Base-by-base conservation (phyloP, 1,140 invertebrate species). In the Mesaphorura yosii region DNA sequence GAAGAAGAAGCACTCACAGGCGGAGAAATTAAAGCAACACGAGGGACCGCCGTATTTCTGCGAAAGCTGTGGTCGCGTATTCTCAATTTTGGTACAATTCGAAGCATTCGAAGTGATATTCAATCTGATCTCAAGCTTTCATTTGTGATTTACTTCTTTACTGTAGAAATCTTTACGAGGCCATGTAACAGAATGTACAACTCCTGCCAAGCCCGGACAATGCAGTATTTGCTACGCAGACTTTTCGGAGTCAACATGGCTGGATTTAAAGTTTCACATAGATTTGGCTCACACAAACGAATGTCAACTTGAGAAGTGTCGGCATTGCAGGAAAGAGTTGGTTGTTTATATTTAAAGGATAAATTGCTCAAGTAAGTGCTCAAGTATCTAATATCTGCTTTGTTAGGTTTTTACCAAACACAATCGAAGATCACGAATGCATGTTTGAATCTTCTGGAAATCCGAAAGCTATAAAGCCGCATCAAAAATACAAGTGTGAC, bases 61-160 rank as follows among this genome's bases (percentile, higher is more conserved):
- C 40, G 39, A 28, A n/a, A 41, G 20, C 10, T 55, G 53, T 44
- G 53, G 53, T 7, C 41, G 53, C 42, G 22, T 48, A n/a, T 55
- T 42, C 22, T 22, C 22, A 40, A 23, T 23, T 20, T 46, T 55
- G 47, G n/a, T 38, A 12, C 27, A 1, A 37, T 29, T 4, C 29
- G 22, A 17, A 42, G 22, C 17, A 20, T 34, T 1, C n/a, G 38
- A 27, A 47, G 10, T n/a, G 31, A 10, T 34, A 34, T 34, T 10
- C 10, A 34, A 10, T n/a, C 10, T 34, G 10, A 34, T 10, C 31
- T 34, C n/a, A 34, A 34, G 10, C n/a, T 34, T 34, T n/a, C n/a
- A 34, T 34, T 34, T 34, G 31, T 34, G n/a, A 34, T 34, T n/a
- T 34, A 34, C 10, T 10, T n/a, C 10, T n/a, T 34, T n/a, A 34